These are phyloP conservation scores for Puffinus mauretanicus DNA, from an alignment of 2,113 vertebrate genomes.

Conservation along the genomic window DNA sequence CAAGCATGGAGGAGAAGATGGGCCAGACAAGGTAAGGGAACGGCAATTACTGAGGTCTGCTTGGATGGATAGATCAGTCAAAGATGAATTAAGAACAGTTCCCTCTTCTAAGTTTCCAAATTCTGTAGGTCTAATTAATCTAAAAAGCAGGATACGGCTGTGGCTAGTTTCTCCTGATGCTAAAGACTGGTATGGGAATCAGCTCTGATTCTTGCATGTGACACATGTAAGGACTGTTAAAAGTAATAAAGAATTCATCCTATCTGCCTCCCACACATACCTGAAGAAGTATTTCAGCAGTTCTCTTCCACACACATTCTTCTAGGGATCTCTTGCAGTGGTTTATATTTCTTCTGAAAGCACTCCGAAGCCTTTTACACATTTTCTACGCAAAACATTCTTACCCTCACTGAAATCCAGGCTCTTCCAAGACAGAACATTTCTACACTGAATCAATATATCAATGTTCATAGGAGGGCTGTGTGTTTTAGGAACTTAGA, in stretches of 20 bases:
- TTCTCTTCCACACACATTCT: neutral
- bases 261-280: neutral
- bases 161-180: neutral
- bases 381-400: neutral
- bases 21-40: constrained; percentile 86
- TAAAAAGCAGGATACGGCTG: neutral
- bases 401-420: neutral
- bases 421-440: neutral
- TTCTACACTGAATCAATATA: neutral
- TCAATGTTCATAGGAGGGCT: neutral
- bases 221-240: neutral
- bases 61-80: neutral
- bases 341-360: neutral
- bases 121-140: neutral
- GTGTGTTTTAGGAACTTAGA: neutral
- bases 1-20: constrained; percentile 90
- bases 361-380: neutral
- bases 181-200: neutral
- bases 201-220: neutral
- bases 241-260: neutral
- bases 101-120: neutral
- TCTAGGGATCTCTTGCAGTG: neutral
- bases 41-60: neutral
- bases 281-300: neutral
- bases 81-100: neutral